These are phyloP conservation scores for Diarsia dahlii DNA, from an alignment of 2,888 invertebrate genomes.

Conservation along the genomic window DNA sequence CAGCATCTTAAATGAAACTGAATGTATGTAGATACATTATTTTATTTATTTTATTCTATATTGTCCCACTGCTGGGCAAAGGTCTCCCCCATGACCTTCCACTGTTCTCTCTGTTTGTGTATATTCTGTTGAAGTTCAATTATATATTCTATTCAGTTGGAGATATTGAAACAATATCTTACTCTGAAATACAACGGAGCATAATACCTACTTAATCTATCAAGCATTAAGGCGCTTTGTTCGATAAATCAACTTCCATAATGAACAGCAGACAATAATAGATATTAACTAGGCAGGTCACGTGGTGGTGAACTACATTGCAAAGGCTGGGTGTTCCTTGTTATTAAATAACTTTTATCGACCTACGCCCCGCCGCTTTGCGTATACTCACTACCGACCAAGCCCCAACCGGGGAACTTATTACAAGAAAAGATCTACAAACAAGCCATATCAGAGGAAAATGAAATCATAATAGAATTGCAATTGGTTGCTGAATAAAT, in stretches of 20 bases:
- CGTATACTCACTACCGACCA: conserved; percentile 66
- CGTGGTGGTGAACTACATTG: conserved; percentile 71
- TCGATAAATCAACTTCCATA: conserved; percentile 45
- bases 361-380: conserved; percentile 76
- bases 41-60: too few relatives aligned
- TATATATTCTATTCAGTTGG: too few relatives aligned
- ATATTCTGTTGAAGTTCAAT: too few relatives aligned
- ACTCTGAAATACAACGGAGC: conserved; percentile 1
- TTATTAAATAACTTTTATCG: conserved; percentile 90
- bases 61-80: too few relatives aligned
- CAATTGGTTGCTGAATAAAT: conserved; percentile 24
- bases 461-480: conserved; percentile 60
- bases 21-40: background rate
- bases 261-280: conserved; percentile 41
- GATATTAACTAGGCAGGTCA: conserved; percentile 73
- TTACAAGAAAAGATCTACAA: conserved; percentile 70
- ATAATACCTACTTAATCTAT: conserved; percentile 10
- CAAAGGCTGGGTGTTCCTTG: conserved; percentile 80
- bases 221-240: conserved; percentile 34
- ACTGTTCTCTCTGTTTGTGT: too few relatives aligned
- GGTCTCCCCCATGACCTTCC: too few relatives aligned
- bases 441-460: conserved; percentile 58
- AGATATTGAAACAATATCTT: conserved; percentile 12
- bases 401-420: conserved; percentile 70
- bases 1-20: conserved; percentile 7